These are phyloP conservation scores for Arctia plantaginis DNA, from an alignment of 2,888 invertebrate species.

Conservation along the genomic window DNA sequence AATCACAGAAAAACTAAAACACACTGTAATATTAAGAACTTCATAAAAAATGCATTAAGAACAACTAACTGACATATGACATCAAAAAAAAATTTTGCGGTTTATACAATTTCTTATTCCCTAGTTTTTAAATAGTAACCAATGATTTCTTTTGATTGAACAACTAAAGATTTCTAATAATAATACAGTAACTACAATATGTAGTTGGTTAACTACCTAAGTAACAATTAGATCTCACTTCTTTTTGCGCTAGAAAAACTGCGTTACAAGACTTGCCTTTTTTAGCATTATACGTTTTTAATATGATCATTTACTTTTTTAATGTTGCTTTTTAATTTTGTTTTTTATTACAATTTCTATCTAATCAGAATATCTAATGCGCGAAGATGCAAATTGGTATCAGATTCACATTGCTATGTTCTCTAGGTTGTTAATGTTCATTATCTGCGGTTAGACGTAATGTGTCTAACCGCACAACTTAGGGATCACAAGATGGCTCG, in stretches of 20 bases:
- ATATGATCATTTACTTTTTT: not conserved
- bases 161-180: too few relatives aligned
- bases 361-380: not conserved
- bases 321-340: not conserved
- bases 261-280: not conserved
- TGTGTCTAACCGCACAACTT: constrained; percentile 55
- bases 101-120: too few relatives aligned
- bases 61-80: too few relatives aligned
- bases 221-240: not conserved
- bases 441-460: too few relatives aligned
- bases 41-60: too few relatives aligned
- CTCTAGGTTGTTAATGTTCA: constrained; percentile 26
- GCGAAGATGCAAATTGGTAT: constrained; percentile 10
- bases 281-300: not conserved
- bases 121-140: not conserved
- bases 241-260: not conserved
- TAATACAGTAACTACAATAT: not conserved
- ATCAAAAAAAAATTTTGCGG: too few relatives aligned
- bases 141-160: not conserved
- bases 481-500: constrained; percentile 42
- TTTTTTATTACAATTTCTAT: constrained; percentile 1
- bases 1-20: too few relatives aligned
- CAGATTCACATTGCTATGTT: constrained; percentile 39
- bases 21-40: too few relatives aligned
- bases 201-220: not conserved